Conservation (phyloP, 2,797 vertebrate species). For the Cynopterus sphinx region DNA sequence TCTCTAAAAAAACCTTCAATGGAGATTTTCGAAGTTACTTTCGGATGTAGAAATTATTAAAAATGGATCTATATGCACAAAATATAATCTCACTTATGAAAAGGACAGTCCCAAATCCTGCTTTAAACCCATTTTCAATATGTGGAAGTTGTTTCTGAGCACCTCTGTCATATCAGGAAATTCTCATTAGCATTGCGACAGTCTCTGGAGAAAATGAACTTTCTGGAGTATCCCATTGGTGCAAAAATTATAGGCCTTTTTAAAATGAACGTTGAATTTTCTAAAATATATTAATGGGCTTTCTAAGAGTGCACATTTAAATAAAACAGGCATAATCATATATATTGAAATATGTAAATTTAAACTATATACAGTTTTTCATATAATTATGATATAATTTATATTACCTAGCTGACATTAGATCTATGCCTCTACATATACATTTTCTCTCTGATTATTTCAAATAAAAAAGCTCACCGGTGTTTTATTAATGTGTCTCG, state of each 20-base stretch:
- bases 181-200: conserved; percentile 63
- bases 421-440: not conserved
- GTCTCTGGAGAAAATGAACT: conserved; percentile 64
- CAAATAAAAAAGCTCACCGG: conserved; percentile 23
- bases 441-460: conserved; percentile 30
- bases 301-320: conserved; percentile 27
- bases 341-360: not conserved
- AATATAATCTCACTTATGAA: conserved; percentile 63
- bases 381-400: conserved; percentile 24
- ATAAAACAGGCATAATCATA: not conserved
- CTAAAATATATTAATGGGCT: conserved; percentile 35
- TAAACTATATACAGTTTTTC: not conserved
- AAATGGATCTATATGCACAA: conserved; percentile 4
- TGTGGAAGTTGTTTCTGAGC: conserved; percentile 22
- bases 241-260: conserved; percentile 1
- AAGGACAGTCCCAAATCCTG: conserved; percentile 57
- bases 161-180: conserved; percentile 49
- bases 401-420: not conserved
- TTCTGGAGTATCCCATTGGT: conserved; percentile 48
- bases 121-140: conserved; percentile 66
- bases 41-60: conserved; percentile 63
- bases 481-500: conserved; percentile 35
- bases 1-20: not conserved
- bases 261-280: conserved; percentile 55
- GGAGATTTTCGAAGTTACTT: conserved; percentile 38